A percentile compares a stretch with the other conserved stretches of the same genome.
phyloP scores from a whole-genome alignment of 2,888 invertebrate genomes.

The Trissolcus brochymenae region DNA sequence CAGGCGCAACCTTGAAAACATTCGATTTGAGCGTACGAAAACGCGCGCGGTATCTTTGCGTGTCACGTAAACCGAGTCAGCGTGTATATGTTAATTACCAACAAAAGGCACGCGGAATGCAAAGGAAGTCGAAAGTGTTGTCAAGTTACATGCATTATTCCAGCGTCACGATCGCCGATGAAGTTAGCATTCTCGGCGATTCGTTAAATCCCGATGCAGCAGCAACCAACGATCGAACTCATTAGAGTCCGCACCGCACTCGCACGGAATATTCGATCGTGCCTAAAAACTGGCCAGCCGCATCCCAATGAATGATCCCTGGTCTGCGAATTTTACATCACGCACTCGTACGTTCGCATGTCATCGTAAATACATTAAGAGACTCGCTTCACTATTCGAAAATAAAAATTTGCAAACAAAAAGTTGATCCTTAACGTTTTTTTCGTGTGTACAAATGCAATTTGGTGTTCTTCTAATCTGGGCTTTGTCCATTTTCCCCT shows the following conservation, averaged over 20 bases:
- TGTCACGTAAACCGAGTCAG: slow-evolving; percentile 50
- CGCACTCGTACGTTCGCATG: slow-evolving; percentile 29
- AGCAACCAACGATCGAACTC: slow-evolving; percentile 40
- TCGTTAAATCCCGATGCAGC: slow-evolving; percentile 37
- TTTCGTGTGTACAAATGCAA: too few species aligned
- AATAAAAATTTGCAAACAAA: too few species aligned
- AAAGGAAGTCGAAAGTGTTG: slow-evolving; percentile 53
- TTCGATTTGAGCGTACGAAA: slow-evolving; percentile 34
- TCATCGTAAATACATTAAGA: slow-evolving; percentile 42
- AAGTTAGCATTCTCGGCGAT: slow-evolving; percentile 43
- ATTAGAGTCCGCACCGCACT: slow-evolving; percentile 38
- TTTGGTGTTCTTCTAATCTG: neutral
- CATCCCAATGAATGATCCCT: slow-evolving; percentile 34
- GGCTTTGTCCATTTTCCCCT: too few species aligned
- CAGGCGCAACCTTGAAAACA: slow-evolving; percentile 35
- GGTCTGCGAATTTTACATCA: slow-evolving; percentile 34
- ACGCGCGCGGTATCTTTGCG: slow-evolving; percentile 22
- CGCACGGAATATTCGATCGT: slow-evolving; percentile 48
- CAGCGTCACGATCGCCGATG: slow-evolving; percentile 37
- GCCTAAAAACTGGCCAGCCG: slow-evolving; percentile 39
- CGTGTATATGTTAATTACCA: slow-evolving; percentile 50
- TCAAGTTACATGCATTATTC: slow-evolving; percentile 50
- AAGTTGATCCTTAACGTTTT: too few species aligned
- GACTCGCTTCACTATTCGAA: slow-evolving; percentile 15
- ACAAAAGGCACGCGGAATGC: slow-evolving; percentile 36